Percentiles rank a stretch among this genome's conserved stretches.
Evolutionary conservation across 1,140 invertebrate genomes (phyloP).

Genomic region (Eumaeus atala): DNA sequence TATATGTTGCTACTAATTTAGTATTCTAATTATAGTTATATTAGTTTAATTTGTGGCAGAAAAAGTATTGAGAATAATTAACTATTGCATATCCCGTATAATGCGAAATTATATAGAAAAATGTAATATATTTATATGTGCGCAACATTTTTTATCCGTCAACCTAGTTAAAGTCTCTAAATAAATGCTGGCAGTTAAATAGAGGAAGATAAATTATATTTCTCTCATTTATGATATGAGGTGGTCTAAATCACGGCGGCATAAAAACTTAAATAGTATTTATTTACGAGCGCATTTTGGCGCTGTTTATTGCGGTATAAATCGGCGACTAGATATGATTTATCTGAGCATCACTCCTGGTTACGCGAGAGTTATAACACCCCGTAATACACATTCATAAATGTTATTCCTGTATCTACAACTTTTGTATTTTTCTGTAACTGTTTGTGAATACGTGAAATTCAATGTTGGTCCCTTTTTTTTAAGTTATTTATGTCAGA

Average conservation of each 20-base stretch:
- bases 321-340: conserved; percentile 68
- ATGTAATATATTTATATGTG: too few species aligned
- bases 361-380: conserved; percentile 52
- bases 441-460: too few species aligned
- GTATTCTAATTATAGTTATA: too few species aligned
- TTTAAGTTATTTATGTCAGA: too few species aligned
- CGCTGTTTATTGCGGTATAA: conserved; percentile 65
- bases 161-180: background rate
- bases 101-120: too few species aligned
- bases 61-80: too few species aligned
- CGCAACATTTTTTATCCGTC: too few species aligned
- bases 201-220: background rate
- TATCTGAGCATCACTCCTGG: conserved; percentile 65
- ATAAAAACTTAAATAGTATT: conserved; percentile 53
- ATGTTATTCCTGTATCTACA: conserved; percentile 19
- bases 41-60: too few species aligned
- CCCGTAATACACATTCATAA: conserved; percentile 48
- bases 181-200: background rate
- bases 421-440: background rate
- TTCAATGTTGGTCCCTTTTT: too few species aligned
- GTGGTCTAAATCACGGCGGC: background rate
- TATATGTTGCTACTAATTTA: too few species aligned
- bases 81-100: too few species aligned
- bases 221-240: background rate
- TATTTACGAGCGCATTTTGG: conserved; percentile 56